Evolutionary conservation across 2,888 invertebrate species (phyloP).

Genomic region (Caradrina kadenii): DNA sequence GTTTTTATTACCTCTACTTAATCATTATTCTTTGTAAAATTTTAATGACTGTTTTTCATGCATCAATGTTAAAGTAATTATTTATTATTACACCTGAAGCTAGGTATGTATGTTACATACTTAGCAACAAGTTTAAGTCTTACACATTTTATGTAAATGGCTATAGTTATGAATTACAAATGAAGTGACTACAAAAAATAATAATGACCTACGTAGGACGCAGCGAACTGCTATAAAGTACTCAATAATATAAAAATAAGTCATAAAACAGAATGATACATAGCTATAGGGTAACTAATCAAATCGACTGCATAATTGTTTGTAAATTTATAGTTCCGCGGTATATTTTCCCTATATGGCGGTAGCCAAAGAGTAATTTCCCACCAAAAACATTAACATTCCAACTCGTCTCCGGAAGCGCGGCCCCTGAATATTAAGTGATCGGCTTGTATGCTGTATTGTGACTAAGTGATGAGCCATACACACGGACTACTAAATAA

Average conservation of each 20-base stretch:
- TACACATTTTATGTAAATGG: conserved; percentile 59
- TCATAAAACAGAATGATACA: not conserved
- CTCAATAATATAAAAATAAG: not conserved
- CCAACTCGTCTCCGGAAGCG: conserved; percentile 75
- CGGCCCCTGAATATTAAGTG: conserved; percentile 71
- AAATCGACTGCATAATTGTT: not conserved
- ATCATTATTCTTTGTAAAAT: conserved; percentile 7
- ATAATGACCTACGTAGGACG: conserved; percentile 9
- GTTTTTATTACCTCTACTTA: conserved; percentile 7
- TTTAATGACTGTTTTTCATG: conserved; percentile 18
- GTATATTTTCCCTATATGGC: not conserved
- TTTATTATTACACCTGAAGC: conserved; percentile 1
- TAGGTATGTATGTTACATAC: conserved; percentile 1
- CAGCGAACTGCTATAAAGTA: not conserved
- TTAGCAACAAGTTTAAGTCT: conserved; percentile 9
- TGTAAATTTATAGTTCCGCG: not conserved
- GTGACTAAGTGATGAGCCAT: conserved; percentile 60
- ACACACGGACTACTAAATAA: conserved; percentile 32
- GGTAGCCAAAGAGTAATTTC: conserved; percentile 63
- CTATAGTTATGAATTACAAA: conserved; percentile 32
- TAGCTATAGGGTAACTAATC: not conserved
- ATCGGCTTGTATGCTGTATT: conserved; percentile 43
- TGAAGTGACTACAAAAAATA: conserved; percentile 31
- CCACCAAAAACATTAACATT: conserved; percentile 73
- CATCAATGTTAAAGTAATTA: conserved; percentile 7